Percentiles rank a stretch among this genome's conserved stretches.
phyloP scores from a whole-genome alignment of 2,797 vertebrate species.

The Sebastes kiyomatsui region DNA sequence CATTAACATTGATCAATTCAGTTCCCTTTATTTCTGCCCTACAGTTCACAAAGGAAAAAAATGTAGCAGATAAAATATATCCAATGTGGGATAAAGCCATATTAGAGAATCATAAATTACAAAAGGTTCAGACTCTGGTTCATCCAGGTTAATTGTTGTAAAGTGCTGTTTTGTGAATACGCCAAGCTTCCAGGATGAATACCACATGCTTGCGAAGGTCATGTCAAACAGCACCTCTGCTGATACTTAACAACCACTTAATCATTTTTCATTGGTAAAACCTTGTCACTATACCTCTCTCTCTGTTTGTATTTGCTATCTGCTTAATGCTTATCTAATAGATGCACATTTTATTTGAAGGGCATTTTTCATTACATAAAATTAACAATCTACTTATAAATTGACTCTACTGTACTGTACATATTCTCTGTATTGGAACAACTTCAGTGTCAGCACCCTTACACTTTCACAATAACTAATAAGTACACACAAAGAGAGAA shows the following conservation, averaged over 20 bases:
- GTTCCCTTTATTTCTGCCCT: neutral
- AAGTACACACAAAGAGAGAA: no score
- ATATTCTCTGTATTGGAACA: neutral
- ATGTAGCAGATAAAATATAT: neutral
- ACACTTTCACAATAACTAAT: no score
- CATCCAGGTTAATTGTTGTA: constrained; percentile 1
- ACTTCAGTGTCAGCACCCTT: no score
- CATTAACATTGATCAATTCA: neutral
- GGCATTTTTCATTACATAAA: neutral
- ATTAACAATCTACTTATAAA: neutral
- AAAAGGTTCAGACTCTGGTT: neutral
- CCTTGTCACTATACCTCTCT: neutral
- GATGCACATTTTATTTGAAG: neutral
- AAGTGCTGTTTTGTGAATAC: constrained; percentile 14
- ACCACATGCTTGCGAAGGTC: neutral
- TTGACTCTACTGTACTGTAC: neutral
- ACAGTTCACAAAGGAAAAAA: neutral
- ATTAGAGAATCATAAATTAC: neutral
- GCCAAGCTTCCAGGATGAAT: neutral
- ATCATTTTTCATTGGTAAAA: neutral
- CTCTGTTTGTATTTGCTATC: neutral
- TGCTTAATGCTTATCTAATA: neutral
- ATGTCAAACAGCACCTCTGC: neutral
- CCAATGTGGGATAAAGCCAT: neutral
- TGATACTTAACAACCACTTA: neutral